Evolutionary conservation across 2,888 invertebrate genomes (phyloP), one percentile per base, ranked within the genome.

Genomic region (Tiliacea aurago): DNA sequence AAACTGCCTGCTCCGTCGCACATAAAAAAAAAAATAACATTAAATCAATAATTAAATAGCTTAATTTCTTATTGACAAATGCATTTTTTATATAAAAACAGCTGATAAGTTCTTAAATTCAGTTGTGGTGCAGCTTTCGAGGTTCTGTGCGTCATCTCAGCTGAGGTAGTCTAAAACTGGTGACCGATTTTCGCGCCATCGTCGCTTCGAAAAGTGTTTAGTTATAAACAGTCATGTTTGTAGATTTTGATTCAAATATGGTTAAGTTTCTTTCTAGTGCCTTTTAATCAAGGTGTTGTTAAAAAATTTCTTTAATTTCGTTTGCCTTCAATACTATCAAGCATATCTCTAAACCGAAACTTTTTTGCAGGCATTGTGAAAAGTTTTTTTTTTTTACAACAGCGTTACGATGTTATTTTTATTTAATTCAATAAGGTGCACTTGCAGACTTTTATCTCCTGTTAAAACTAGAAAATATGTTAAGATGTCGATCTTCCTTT

Each of bases 171-270:
- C 13, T 58, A 72, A 63, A 77, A 63, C 53, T 43, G 58, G 58
- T 37, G 67, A 37, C 11, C 2, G 45, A 7, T 73, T 78, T 78
- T 78, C 33, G 66, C 62, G 53, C 37, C 37, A 68, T 51, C 68
- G 73, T 73, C 53, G 58, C 43, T 64, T 73, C 55, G n/a, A 51
- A 9, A 49, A 23, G 64, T 63, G 67, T 73, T 49, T 33, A 53
- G 63, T 78, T 64, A 47, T n/a, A n/a, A n/a, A n/a, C 71, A 73
- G 73, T 63, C 67, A 62, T 71, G 73, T 77, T 55, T 56, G 77
- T 66, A 61, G 15, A 55, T 45, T 0, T 47, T 55, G 10, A 45
- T 20, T 43, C 13, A 37, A 45, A 43, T 51, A 65, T 41, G 66
- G 7, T 51, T 15, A 2, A 33, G 28, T 59, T 66, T 33, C 9